These are phyloP conservation scores for Muscicapa striata DNA, from an alignment of 2,797 vertebrate species.

Conservation along the genomic window DNA sequence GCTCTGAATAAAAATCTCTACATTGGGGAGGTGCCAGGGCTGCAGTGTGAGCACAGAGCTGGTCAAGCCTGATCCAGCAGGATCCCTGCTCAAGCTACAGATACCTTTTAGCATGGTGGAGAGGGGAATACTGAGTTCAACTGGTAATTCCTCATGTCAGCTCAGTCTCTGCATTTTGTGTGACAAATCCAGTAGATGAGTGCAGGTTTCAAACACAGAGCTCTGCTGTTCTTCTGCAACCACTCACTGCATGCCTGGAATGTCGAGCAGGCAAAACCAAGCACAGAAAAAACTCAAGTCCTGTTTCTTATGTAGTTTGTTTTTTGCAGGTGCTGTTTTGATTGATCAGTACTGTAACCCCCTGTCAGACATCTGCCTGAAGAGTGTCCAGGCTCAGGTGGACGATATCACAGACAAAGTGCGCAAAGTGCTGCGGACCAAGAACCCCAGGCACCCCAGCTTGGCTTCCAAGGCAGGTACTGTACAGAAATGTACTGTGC, in stretches of 20 bases:
- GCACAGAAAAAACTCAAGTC: conserved; percentile 17
- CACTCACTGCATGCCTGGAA: not conserved
- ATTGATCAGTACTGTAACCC: conserved; percentile 98
- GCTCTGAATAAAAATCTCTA: not conserved
- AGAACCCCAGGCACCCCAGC: conserved; percentile 90
- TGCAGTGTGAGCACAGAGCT: not conserved
- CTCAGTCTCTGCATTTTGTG: not conserved
- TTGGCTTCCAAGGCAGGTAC: conserved; percentile 86
- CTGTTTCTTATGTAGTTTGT: conserved; percentile 53
- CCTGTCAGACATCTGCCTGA: conserved; percentile 87
- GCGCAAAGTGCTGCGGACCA: conserved; percentile 86
- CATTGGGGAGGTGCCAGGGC: not conserved
- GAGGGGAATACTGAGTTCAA: not conserved
- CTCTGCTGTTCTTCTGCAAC: not conserved
- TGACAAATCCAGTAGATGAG: not conserved
- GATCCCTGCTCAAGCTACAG: not conserved
- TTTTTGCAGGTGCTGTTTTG: conserved; percentile 86
- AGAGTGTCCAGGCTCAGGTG: conserved; percentile 85
- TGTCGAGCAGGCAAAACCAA: not conserved
- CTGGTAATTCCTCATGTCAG: not conserved
- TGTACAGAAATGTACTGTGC: not conserved
- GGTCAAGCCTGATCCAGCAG: not conserved
- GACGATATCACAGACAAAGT: conserved; percentile 89
- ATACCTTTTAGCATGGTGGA: not conserved
- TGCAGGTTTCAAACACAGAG: not conserved